These are phyloP conservation scores for Columba janthina DNA, from an alignment of 2,113 vertebrate genomes.

Conservation along the genomic window DNA sequence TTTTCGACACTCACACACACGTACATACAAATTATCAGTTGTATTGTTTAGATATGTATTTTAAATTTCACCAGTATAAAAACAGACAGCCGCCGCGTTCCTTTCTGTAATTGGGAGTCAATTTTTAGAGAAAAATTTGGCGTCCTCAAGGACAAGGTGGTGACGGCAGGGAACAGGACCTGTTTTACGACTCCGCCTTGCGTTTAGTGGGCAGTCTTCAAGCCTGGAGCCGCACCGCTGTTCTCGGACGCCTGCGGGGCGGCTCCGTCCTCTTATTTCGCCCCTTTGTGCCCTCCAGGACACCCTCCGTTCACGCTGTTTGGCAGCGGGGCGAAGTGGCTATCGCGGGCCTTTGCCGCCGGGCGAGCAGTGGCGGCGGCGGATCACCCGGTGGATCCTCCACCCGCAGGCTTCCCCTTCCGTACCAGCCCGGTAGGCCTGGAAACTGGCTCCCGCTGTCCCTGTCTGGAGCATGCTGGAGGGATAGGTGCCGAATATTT, in stretches of 20 bases:
- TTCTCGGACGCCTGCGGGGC: too few species aligned
- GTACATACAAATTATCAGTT: background rate
- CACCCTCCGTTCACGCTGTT: background rate
- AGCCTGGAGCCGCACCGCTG: background rate
- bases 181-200: too few species aligned
- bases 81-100: too few species aligned
- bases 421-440: accelerated
- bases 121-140: background rate
- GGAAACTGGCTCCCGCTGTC: accelerated
- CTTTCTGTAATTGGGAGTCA: too few species aligned
- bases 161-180: too few species aligned
- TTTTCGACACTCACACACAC: background rate
- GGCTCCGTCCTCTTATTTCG: background rate
- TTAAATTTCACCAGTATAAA: background rate
- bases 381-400: background rate
- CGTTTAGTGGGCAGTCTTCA: background rate
- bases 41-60: background rate
- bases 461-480: accelerated
- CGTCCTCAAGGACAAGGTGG: background rate
- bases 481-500: background rate
- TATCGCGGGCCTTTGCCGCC: too few species aligned
- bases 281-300: accelerated
- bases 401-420: background rate
- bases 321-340: background rate
- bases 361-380: background rate